Evolutionary conservation across 2,888 invertebrate genomes (phyloP).

Genomic region (Aphidius colemani): DNA sequence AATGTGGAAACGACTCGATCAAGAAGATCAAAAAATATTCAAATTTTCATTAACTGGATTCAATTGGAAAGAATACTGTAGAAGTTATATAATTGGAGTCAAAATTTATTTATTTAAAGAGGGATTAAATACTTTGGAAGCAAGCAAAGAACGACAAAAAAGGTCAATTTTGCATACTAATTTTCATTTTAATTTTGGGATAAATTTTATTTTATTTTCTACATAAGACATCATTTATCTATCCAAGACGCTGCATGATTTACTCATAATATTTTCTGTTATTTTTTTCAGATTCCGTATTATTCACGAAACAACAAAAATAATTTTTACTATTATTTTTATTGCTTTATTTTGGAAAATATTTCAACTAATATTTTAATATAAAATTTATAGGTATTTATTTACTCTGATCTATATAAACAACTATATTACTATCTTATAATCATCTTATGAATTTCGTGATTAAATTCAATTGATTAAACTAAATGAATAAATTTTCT

Average conservation of each 20-base stretch:
- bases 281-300: conserved; percentile 9
- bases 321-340: too few relatives aligned
- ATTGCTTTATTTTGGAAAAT: too few relatives aligned
- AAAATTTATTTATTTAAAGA: conserved; percentile 80
- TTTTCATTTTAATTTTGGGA: too few relatives aligned
- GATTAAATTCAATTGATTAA: too few relatives aligned
- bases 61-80: conserved; percentile 75
- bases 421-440: too few relatives aligned
- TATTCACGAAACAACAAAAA: too few relatives aligned
- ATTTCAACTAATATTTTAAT: too few relatives aligned
- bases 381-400: too few relatives aligned
- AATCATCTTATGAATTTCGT: too few relatives aligned
- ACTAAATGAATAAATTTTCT: too few relatives aligned
- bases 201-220: too few relatives aligned
- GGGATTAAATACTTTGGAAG: conserved; percentile 69
- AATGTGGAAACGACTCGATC: conserved; percentile 65
- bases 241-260: not conserved
- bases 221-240: conserved; percentile 2
- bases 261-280: not conserved
- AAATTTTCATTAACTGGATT: conserved; percentile 74
- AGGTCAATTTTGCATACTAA: conserved; percentile 59
- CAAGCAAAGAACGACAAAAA: conserved; percentile 66
- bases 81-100: conserved; percentile 74
- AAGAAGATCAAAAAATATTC: conserved; percentile 65
- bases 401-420: too few relatives aligned